These are phyloP conservation scores for Passer domesticus DNA, from an alignment of 2,113 vertebrate species.

Conservation along the genomic window DNA sequence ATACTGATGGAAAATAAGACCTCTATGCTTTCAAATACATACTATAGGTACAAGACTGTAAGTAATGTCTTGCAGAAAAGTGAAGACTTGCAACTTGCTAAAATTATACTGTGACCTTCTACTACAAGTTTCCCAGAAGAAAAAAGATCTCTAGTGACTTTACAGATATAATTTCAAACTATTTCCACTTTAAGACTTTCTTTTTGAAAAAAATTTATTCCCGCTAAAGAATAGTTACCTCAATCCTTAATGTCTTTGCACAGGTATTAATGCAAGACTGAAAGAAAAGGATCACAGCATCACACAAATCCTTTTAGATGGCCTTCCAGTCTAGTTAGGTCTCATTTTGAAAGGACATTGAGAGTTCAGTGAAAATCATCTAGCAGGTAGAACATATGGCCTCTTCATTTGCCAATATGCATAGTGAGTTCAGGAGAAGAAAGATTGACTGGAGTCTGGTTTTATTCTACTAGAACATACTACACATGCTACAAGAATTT, in stretches of 20 bases:
- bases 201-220: background rate
- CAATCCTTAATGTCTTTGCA: background rate
- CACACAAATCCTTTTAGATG: background rate
- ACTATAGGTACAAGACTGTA: background rate
- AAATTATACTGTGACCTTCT: background rate
- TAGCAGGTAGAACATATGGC: background rate
- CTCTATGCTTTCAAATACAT: background rate
- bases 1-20: background rate
- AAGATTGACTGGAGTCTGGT: background rate
- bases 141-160: background rate
- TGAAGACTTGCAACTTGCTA: background rate
- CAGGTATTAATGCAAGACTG: background rate
- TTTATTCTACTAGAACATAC: background rate
- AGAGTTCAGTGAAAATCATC: background rate
- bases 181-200: background rate
- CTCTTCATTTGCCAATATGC: background rate
- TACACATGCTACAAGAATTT: background rate
- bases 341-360: background rate
- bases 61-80: background rate
- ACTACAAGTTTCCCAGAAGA: background rate
- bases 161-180: background rate
- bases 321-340: background rate
- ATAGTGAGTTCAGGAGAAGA: background rate
- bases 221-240: background rate
- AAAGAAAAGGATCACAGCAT: background rate